Percentiles rank a stretch among this genome's conserved stretches.
Conservation (phyloP, 2,113 vertebrate genomes). For the Glaucidium brasilianum region DNA sequence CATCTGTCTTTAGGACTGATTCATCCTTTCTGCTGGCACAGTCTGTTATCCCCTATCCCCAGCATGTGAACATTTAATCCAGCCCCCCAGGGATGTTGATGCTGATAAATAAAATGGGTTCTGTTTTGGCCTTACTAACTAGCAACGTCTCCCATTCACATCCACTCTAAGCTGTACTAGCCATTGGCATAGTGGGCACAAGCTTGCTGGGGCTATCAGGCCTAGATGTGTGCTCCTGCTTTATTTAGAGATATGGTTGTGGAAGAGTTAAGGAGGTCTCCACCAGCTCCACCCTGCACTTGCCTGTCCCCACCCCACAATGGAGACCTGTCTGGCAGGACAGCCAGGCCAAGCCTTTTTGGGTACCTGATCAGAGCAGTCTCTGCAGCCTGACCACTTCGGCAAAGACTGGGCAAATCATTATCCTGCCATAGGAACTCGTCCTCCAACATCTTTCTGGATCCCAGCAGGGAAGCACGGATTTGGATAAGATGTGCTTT, state of each 20-base stretch:
- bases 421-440: not conserved
- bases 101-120: not conserved
- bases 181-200: not conserved
- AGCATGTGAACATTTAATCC: slow-evolving; percentile 1
- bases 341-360: not conserved
- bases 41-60: slow-evolving; percentile 18
- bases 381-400: not conserved
- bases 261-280: not conserved
- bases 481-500: not conserved
- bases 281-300: not conserved
- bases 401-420: not conserved
- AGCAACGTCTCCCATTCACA: not conserved
- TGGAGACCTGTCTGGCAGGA: accelerated
- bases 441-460: not conserved
- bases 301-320: not conserved
- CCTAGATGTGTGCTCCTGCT: not conserved
- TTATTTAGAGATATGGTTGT: not conserved
- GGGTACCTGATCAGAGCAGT: not conserved
- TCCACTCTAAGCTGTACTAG: not conserved
- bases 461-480: not conserved
- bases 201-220: not conserved
- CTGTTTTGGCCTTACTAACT: not conserved
- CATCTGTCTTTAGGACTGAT: slow-evolving; percentile 2
- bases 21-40: slow-evolving; percentile 36
- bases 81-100: not conserved